Evolutionary conservation across 2,888 invertebrate genomes (phyloP).

Genomic region (Macaria notata): DNA sequence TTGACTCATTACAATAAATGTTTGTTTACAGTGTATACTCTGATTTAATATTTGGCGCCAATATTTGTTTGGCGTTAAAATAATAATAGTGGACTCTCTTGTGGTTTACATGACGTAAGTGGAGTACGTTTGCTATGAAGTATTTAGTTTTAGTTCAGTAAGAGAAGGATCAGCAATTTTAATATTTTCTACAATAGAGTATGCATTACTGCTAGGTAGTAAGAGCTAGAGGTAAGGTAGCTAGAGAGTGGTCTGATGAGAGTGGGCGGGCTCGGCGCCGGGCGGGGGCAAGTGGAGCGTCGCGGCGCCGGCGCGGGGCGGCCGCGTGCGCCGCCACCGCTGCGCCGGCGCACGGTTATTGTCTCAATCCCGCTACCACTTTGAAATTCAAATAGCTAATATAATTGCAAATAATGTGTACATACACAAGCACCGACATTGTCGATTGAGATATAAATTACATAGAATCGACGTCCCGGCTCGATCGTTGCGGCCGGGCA

Average conservation of each 20-base stretch:
- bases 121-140: too few species aligned
- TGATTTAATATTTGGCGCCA: slow-evolving; percentile 14
- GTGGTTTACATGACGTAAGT: not conserved
- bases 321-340: slow-evolving; percentile 24
- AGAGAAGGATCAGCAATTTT: too few species aligned
- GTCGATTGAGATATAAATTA: slow-evolving; percentile 43
- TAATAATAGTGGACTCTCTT: not conserved
- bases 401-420: slow-evolving; percentile 50
- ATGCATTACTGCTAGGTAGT: too few species aligned
- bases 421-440: slow-evolving; percentile 36
- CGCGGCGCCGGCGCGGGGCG: slow-evolving; percentile 59
- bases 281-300: slow-evolving; percentile 68
- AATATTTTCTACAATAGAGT: too few species aligned
- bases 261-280: slow-evolving; percentile 21
- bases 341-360: slow-evolving; percentile 61
- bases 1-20: slow-evolving; percentile 35
- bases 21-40: slow-evolving; percentile 8
- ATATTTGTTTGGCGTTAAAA: slow-evolving; percentile 8
- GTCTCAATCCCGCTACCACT: slow-evolving; percentile 49
- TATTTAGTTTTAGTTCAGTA: too few species aligned
- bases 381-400: slow-evolving; percentile 63
- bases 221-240: too few species aligned
- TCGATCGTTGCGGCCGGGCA: slow-evolving; percentile 23
- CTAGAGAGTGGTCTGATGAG: not conserved
- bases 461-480: slow-evolving; percentile 30